Base-by-base conservation (phyloP, 2,113 vertebrate species). In the Dipodomys ordii region DNA sequence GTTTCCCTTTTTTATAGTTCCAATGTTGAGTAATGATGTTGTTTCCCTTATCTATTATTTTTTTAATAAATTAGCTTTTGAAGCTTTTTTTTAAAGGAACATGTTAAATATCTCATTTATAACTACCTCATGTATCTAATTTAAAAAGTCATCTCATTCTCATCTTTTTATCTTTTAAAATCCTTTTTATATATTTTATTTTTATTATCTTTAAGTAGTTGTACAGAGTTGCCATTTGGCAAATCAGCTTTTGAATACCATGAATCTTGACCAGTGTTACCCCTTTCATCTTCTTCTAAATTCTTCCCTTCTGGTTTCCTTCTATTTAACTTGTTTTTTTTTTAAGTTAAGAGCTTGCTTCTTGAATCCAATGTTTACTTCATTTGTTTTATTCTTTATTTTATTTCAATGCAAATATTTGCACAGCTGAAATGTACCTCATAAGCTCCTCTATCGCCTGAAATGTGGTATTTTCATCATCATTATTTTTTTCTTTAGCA, bases 41-140 rank as follows among this genome's bases (percentile, higher is more conserved):
- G 81, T 77, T 49, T n/a, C 44, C 67, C 90, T 23, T 69, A 39
- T 68, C 71, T 69, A 39, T 69, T 76, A 62, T 27, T 88, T 91
- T 91, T 82, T 67, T 82, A 88, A 19, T 60, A 32, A 69, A 19
- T 92, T 68, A 39, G 28, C 27, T 92, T 87, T 49, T 87, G 72
- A 83, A 25, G 30, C 78, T 9, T 81, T 76, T 83, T 82, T 92
- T 72, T 32, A n/a, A 85, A 77, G 74, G 39, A 39, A 39, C 39
- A 39, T 39, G 39, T 39, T 39, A 39, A 39, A 39, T 39, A 39
- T 39, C 39, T 39, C 39, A 39, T 39, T 39, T 39, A 39, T 39
- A 6, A 39, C 39, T 39, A 39, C 39, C 39, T 81, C 46, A 23
- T 8, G 12, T 35, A n/a, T 72, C 53, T 90, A 62, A 64, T 92